Conservation (phyloP, 2,888 invertebrate species). For the Unio pictorum region DNA sequence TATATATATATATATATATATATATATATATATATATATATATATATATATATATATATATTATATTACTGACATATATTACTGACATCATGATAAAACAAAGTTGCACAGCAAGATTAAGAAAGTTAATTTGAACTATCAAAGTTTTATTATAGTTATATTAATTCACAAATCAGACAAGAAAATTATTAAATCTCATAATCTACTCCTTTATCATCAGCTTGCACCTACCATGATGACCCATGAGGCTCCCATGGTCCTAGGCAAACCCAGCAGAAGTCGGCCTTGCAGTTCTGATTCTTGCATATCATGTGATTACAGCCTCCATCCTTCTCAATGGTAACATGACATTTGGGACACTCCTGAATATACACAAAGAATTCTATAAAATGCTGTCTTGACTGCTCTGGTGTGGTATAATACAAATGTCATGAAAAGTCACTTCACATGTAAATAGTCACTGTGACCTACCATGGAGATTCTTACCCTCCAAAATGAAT, state of each 20-base stretch:
- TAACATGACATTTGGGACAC: conserved; percentile 96
- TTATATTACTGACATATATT: no score
- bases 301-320: conserved; percentile 99
- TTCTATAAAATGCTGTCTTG: no score
- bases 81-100: no score
- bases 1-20: no score
- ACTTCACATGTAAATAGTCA: no score
- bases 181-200: neutral
- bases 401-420: no score
- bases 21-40: no score
- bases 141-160: neutral
- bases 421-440: no score
- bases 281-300: conserved; percentile 96
- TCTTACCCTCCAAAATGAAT: no score
- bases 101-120: no score
- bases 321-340: conserved; percentile 86
- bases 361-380: conserved; percentile 74
- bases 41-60: no score
- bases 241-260: conserved; percentile 99
- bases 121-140: neutral
- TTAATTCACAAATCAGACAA: neutral
- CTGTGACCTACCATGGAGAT: no score
- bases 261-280: conserved; percentile 99
- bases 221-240: conserved; percentile 83
- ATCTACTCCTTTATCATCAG: neutral